Base-by-base conservation (phyloP, 2,113 vertebrate species). In the Laticauda laticaudata region DNA sequence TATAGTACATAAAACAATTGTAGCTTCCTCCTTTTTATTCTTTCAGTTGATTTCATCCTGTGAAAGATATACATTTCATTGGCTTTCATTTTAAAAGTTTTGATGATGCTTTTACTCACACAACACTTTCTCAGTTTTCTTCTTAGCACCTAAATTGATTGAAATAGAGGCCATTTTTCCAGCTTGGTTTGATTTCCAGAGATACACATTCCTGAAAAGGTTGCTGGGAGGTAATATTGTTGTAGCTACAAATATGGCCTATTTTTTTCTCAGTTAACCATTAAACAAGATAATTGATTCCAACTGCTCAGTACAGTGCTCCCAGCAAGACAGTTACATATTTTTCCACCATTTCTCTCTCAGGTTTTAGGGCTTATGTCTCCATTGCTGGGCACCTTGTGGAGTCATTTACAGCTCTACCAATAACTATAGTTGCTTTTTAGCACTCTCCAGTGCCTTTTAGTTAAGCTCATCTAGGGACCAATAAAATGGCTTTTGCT, bases 191-290 rank as follows among this genome's bases (percentile, higher is more conserved):
- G 88, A 90, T 86, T 96, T 95, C 95, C 86, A 92, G 86, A 96
- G 94, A 92, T 93, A 81, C 69, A 55, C 89, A 95, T 87, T 88
- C 93, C 94, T 89, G 23, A 21, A 94, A 94, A 96, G 92, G 86
- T 95, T 59, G 91, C 34, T 89, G 91, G 94, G 81, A 94, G 91
- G 89, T 43, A 48, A 51, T 90, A 24, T 86, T 53, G 21, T 94
- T 95, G 95, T 94, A 94, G 95, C 94, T 94, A 96, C 93, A 95
- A 96, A 95, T 95, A 93, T 93, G 89, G 26, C 48, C 86, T 87
- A 95, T 95, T 95, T 95, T 20, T 93, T 56, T 85, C 90, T 56
- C 87, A 93, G 34, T 95, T 94, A 94, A 92, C 92, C 92, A 45
- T 92, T 75, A 94, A 69, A 92, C 90, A 95, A 94, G 18, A 93